These are phyloP conservation scores for Tragelaphus strepsiceros DNA, from an alignment of 2,113 vertebrate species.

Conservation along the genomic window DNA sequence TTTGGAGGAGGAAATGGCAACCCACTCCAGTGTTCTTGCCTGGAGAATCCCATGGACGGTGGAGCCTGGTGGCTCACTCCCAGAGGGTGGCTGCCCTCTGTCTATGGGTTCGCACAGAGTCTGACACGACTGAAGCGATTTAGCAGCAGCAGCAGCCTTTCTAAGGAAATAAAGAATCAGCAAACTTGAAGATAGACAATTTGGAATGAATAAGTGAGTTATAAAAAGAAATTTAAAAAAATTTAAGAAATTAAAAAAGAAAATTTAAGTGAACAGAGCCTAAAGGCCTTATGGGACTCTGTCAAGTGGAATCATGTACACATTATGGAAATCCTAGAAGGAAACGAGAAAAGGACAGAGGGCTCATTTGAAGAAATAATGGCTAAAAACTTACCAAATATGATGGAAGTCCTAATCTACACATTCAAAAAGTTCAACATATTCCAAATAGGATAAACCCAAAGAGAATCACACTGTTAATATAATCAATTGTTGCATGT, in stretches of 20 bases:
- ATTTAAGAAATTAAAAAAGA: neutral
- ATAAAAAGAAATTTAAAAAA: neutral
- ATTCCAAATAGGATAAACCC: neutral
- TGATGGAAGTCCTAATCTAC: neutral
- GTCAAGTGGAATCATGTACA: neutral
- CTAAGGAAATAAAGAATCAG: neutral
- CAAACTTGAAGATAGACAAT: neutral
- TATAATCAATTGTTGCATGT: neutral
- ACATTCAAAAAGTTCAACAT: neutral
- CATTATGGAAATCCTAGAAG: neutral
- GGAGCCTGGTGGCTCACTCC: no score
- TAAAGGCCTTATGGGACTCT: neutral
- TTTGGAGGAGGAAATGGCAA: no score
- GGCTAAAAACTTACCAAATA: neutral
- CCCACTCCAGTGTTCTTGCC: no score
- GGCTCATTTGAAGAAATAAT: neutral
- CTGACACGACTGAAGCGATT: accelerated
- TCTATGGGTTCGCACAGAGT: no score
- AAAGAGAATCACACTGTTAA: neutral
- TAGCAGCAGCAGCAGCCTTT: neutral
- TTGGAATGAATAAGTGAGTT: neutral
- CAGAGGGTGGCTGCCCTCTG: no score
- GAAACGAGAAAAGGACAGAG: neutral
- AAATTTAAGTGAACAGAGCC: neutral
- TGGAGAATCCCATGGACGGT: accelerated